Evolutionary conservation across 2,113 vertebrate species (phyloP), one percentile per base, ranked within the genome.

Genomic region (Eptesicus fuscus): DNA sequence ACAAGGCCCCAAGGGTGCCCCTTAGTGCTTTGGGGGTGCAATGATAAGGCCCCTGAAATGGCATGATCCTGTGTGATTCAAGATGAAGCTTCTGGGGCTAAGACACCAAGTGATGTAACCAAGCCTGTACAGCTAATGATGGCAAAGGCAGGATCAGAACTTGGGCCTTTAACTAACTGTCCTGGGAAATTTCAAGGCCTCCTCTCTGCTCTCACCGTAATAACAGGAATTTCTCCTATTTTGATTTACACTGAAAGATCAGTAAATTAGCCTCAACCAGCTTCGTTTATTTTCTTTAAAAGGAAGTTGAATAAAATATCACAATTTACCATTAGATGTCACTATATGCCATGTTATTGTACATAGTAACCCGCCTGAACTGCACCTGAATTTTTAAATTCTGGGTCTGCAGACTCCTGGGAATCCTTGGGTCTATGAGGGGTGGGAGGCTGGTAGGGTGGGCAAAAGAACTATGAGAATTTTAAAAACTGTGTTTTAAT

Each of bases 281-380:
- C 9, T 56, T 77, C 16, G 56, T 82, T 51, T 25, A 28, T 17
- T 63, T 65, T n/a, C 80, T 37, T 0, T 6, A 4, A 35, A 51
- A 83, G 25, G 35, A 78, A 40, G 18, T 49, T 73, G 78, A 0
- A 0, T 59, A 79, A 44, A 96, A 94, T 94, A 70, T 63, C 70
- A 71, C 0, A 8, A 9, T 3, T 0, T 2, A 70, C 95, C 97
- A 94, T 20, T 71, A 97, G 97, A 83, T 97, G 97, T 25, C 83
- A 94, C 74, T 11, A 40, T 63, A 79, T 51, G 9, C 83, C 76
- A 51, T 0, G 12, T 63, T 90, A 91, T 95, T 42, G 59, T 42
- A 22, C 30, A 16, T 37, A 7, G 32, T 2, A 25, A 22, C 0
- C 10, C 0, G 0, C 12, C 10, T 3, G 59, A 37, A 22, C 77